phyloP scores from a whole-genome alignment of 2,888 invertebrate genomes.

The Drosophila conformis region DNA sequence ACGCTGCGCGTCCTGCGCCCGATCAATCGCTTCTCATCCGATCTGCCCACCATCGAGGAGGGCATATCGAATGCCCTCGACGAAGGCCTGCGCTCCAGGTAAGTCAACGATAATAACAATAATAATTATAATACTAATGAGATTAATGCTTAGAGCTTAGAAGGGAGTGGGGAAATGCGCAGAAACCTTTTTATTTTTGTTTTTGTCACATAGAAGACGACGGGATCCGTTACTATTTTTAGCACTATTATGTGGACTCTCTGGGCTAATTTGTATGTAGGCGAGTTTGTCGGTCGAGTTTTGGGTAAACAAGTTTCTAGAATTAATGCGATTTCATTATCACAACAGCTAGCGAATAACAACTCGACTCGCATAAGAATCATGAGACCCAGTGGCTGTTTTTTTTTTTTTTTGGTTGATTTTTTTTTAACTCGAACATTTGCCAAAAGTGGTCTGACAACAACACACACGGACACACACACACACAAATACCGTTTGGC shows the following conservation, averaged over 20 bases:
- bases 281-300: constrained; percentile 55
- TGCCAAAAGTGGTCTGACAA: constrained; percentile 62
- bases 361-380: constrained; percentile 43
- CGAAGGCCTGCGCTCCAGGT: constrained; percentile 84
- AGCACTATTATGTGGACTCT: constrained; percentile 57
- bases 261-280: constrained; percentile 51
- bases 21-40: constrained; percentile 90
- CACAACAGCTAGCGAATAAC: constrained; percentile 44
- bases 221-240: constrained; percentile 55
- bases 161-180: neutral
- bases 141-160: neutral
- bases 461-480: constrained; percentile 26
- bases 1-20: constrained; percentile 90
- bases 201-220: constrained; percentile 13
- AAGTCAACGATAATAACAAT: constrained; percentile 32
- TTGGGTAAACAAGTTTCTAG: constrained; percentile 81
- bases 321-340: constrained; percentile 75
- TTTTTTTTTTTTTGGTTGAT: neutral
- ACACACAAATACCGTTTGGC: constrained; percentile 30
- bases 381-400: constrained; percentile 66
- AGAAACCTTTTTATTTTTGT: neutral
- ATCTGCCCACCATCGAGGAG: constrained; percentile 91
- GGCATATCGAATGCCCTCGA: constrained; percentile 85
- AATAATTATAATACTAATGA: neutral
- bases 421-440: constrained; percentile 32